Base-by-base conservation (phyloP, 1,140 invertebrate genomes). In the Sesamia nonagrioides region DNA sequence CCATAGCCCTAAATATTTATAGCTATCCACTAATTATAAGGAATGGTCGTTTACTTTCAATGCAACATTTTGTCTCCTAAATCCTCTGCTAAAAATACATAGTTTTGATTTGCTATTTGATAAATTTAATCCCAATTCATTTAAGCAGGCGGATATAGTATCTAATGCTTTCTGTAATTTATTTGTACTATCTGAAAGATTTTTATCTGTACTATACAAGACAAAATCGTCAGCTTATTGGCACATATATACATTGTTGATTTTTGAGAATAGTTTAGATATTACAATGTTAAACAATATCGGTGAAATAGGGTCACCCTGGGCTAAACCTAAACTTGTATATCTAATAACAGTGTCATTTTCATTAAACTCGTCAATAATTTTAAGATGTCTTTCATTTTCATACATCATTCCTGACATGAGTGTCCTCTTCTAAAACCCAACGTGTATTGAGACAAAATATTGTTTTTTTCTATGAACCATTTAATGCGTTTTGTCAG, bases 371-470 rank as follows among this genome's bases (percentile, higher is more conserved):
- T n/a, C n/a, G n/a, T n/a, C n/a, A n/a, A n/a, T n/a, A n/a, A n/a
- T n/a, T n/a, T 27, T 58, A 33, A 58, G 56, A 11, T 35, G 56
- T 58, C 56, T 58, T 52, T 52, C 50, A 52, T 52, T 52, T 6
- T 9, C 8, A 27, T 13, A 15, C 33, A 33, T 13, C 56, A 33
- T 2, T 58, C 56, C 6, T 58, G 27, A 58, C 56, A 58, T 58
- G 56, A 58, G 11, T 35, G 56, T 2, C 21, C 21, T 58, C 27
- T n/a, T n/a, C n/a, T n/a, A n/a, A n/a, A n/a, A n/a, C n/a, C n/a
- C n/a, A n/a, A n/a, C n/a, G n/a, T n/a, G 35, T 58, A 33, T 33
- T 6, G 11, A 9, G 56, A 58, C 21, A 58, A 33, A 33, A 58
- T 27, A 58, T 58, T 58, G 8, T 58, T 52, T 52, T 52, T 52